Percentiles rank a stretch among this genome's conserved stretches.
Conservation (phyloP, 2,113 vertebrate species). For the Percina caprodes region DNA sequence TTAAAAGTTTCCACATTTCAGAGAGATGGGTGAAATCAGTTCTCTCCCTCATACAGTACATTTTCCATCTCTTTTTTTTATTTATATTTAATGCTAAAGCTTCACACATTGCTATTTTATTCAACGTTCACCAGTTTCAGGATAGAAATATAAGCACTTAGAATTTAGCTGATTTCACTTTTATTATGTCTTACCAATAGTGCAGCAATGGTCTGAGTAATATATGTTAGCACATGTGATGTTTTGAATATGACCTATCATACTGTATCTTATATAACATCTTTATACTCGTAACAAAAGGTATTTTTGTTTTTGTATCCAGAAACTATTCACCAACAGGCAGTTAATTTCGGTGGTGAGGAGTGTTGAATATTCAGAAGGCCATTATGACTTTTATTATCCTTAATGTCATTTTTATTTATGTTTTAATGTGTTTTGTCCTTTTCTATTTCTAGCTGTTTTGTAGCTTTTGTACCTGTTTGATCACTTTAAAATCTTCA, state of each 20-base stretch:
- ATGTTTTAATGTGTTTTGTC: constrained; percentile 68
- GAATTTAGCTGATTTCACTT: constrained; percentile 86
- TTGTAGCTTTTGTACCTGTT: constrained; percentile 66
- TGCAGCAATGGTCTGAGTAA: constrained; percentile 91
- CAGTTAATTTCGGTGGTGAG: constrained; percentile 58
- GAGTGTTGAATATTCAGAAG: constrained; percentile 65
- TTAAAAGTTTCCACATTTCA: constrained; percentile 67
- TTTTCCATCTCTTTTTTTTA: constrained; percentile 79
- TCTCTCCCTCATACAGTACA: constrained; percentile 68
- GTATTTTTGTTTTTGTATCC: constrained; percentile 77
- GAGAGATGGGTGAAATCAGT: constrained; percentile 66
- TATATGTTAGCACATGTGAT: constrained; percentile 91
- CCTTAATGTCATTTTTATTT: constrained; percentile 72
- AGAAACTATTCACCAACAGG: constrained; percentile 71
- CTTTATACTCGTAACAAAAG: constrained; percentile 84
- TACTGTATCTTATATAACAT: constrained; percentile 93
- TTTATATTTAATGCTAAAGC: constrained; percentile 86
- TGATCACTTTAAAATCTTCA: constrained; percentile 68
- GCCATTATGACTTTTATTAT: constrained; percentile 75
- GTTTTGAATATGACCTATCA: constrained; percentile 75
- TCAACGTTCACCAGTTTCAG: constrained; percentile 80
- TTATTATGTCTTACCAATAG: constrained; percentile 86
- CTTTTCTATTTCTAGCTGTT: constrained; percentile 52
- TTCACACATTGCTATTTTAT: constrained; percentile 84
- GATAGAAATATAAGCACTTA: constrained; percentile 90